Evolutionary conservation across 35 echinoderm and acorn worm genomes (phyloP).

Genomic region (Strongylocentrotus purpuratus): DNA sequence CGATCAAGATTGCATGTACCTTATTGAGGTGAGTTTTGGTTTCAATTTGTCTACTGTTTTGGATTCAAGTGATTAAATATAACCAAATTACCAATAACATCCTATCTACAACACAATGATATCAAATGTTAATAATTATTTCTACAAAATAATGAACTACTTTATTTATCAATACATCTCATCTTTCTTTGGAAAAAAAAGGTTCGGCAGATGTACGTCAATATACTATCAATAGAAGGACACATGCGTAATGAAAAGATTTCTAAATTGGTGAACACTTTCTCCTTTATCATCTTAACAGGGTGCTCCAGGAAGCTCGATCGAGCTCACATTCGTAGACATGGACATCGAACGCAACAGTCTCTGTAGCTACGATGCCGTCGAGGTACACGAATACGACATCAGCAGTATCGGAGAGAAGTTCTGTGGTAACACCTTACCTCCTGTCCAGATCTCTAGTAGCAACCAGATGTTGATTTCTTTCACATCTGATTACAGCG

Average conservation of each 20-base stretch:
- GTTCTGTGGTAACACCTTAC: slow-evolving; percentile 48
- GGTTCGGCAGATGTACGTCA: neutral
- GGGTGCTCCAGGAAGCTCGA: slow-evolving; percentile 25
- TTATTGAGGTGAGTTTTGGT: slow-evolving; percentile 57
- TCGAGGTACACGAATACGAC: slow-evolving; percentile 11
- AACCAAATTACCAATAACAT: no score
- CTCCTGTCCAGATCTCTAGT: neutral
- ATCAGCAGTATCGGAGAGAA: slow-evolving; percentile 18
- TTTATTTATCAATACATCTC: neutral
- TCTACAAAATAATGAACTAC: neutral
- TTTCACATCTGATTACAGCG: slow-evolving; percentile 48
- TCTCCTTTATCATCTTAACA: neutral
- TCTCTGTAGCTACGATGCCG: slow-evolving; percentile 34
- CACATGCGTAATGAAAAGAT: no score
- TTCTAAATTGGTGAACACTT: neutral
- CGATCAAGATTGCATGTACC: slow-evolving; percentile 45
- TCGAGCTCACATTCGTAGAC: slow-evolving; percentile 29
- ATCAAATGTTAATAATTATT: neutral
- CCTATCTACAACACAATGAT: neutral
- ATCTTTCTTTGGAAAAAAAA: neutral
- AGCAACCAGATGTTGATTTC: slow-evolving; percentile 51
- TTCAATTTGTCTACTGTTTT: no score
- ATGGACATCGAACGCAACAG: slow-evolving; percentile 4
- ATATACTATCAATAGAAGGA: neutral
- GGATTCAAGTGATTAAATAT: no score